Conservation (phyloP, 2,888 invertebrate genomes). For the Junonia oenone region DNA sequence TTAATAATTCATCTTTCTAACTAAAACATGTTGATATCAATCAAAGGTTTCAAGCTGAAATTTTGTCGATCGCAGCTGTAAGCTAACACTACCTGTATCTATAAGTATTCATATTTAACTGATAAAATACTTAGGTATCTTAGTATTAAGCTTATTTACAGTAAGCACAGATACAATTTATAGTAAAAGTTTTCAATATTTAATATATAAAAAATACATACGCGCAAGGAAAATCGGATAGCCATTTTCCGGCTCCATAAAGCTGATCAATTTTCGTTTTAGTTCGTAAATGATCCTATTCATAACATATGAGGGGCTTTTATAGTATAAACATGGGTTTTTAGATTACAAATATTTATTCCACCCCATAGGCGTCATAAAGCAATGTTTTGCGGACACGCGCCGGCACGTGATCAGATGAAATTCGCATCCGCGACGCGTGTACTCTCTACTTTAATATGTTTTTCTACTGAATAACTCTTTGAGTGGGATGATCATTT, state of each 20-base stretch:
- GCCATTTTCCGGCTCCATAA: constrained; percentile 28
- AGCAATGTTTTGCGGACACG: constrained; percentile 43
- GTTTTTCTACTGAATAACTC: constrained; percentile 15
- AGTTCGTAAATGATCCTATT: constrained; percentile 38
- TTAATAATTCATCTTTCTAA: too few species aligned
- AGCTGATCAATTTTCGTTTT: constrained; percentile 25
- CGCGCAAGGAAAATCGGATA: constrained; percentile 8
- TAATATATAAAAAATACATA: too few species aligned
- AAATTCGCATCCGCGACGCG: constrained; percentile 25
- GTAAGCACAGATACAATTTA: too few species aligned
- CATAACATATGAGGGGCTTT: constrained; percentile 41
- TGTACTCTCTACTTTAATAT: constrained; percentile 25
- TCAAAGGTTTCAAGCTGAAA: too few species aligned
- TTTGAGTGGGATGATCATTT: constrained; percentile 6
- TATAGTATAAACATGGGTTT: constrained; percentile 51
- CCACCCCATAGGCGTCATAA: constrained; percentile 37
- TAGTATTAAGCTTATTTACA: too few species aligned
- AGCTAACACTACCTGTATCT: too few species aligned
- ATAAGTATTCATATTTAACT: too few species aligned
- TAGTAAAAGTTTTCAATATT: too few species aligned
- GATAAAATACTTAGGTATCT: too few species aligned
- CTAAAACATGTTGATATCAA: too few species aligned
- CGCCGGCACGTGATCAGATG: constrained; percentile 54
- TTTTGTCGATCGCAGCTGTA: too few species aligned
- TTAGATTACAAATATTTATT: constrained; percentile 60